A percentile compares a stretch with the other conserved stretches of the same genome.
phyloP scores from a whole-genome alignment of 2,888 invertebrate genomes.

The Macrophya annulata region DNA sequence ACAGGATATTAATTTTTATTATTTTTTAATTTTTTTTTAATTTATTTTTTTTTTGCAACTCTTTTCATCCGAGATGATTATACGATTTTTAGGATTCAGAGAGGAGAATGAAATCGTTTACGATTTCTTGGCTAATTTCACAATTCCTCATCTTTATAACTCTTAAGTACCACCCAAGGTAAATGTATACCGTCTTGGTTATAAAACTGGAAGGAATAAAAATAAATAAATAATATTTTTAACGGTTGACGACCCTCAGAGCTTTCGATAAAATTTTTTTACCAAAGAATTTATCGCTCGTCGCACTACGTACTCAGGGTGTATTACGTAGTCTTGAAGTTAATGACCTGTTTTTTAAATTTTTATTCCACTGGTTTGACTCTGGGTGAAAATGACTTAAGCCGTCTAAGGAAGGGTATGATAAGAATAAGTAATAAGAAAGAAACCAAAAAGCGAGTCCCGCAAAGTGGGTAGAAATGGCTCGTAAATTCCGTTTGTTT shows the following conservation, averaged over 20 bases:
- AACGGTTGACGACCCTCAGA: slow-evolving; percentile 5
- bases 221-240: not conserved
- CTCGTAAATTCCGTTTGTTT: slow-evolving; percentile 7
- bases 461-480: not conserved
- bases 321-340: not conserved
- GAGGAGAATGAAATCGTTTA: not conserved
- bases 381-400: not conserved
- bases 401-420: not conserved
- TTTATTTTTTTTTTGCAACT: not conserved
- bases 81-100: not conserved
- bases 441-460: not conserved
- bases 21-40: too few relatives aligned
- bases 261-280: not conserved
- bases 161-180: not conserved
- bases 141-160: not conserved
- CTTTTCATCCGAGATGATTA: slow-evolving; percentile 16
- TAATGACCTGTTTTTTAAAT: slow-evolving; percentile 35
- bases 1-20: slow-evolving; percentile 15
- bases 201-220: not conserved
- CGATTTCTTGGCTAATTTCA: not conserved
- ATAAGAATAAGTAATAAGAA: not conserved
- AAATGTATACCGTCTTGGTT: not conserved
- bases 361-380: not conserved
- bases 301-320: not conserved
- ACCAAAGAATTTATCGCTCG: slow-evolving; percentile 3